Base-by-base conservation (phyloP, 2,113 vertebrate species). In the Alligator sinensis region DNA sequence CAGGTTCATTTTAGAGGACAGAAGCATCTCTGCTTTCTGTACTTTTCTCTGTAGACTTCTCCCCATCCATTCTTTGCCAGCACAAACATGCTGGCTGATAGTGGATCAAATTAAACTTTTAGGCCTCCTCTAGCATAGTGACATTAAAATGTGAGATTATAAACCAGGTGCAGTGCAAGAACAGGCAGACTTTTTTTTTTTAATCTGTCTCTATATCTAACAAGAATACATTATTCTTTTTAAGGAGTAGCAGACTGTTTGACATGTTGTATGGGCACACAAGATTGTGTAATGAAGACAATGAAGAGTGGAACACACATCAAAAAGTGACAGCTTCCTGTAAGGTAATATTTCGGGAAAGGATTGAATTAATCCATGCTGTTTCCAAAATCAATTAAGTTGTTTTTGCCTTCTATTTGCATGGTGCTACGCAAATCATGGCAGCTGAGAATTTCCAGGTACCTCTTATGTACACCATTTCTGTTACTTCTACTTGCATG, bases 231-330 rank as follows among this genome's bases (percentile, higher is more conserved):
- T 77, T 58, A 0, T 96, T 95, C 85, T 63, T 84, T 93, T 97
- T 10, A 93, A 97, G 95, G 96, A 86, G 5, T 88, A 92, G 92
- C 96, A 85, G 75, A 77, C 91, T 74, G 61, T 86, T 96, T 88
- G 88, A 70, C 77, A 72, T 24, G 6, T 28, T 34, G 9, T 70
- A 80, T 93, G 96, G 91, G 78, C 88, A 83, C 64, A 16, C 79
- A 38, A 93, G 95, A 97, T 54, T 81, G 97, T 98, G 98, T 87
- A 88, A 78, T 94, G 93, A 96, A 88, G 97, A 97, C 89, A 70
- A 97, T 97, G 98, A 96, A 95, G 95, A 88, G 81, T 96, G 95
- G 94, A 93, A 92, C 79, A 82, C 90, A n/a, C 62, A 68, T 95
- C 96, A 94, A 70, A 89, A 96, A 97, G 88, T 97, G 86, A 77